phyloP scores from a whole-genome alignment of 30 jellyfish, hydroid and myxozoan species.

The Turritopsis rubra region DNA sequence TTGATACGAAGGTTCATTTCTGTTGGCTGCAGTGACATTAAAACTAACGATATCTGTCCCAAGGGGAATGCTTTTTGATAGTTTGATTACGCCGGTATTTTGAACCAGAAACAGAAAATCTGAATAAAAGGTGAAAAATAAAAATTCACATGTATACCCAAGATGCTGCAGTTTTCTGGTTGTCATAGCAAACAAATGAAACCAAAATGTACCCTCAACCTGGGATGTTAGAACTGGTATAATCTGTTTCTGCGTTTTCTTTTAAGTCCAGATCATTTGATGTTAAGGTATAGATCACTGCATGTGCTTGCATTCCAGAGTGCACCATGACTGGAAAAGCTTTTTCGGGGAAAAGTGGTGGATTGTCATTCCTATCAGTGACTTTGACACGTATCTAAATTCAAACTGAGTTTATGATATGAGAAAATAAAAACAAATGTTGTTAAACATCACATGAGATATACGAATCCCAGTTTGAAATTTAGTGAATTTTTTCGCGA shows the following conservation, averaged over 20 bases:
- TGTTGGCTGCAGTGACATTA: slow-evolving; percentile 26
- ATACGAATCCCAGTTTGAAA: no score
- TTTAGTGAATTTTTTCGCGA: no score
- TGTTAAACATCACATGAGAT: no score
- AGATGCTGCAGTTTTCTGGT: background rate
- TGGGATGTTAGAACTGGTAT: background rate
- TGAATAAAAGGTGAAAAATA: background rate
- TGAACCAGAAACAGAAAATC: slow-evolving; percentile 30
- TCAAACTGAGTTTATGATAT: no score
- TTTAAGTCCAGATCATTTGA: slow-evolving; percentile 36
- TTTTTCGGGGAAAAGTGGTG: background rate
- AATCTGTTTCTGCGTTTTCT: slow-evolving; percentile 33
- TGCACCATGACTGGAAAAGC: slow-evolving; percentile 39
- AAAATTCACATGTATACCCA: background rate
- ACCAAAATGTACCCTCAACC: background rate
- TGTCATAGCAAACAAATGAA: background rate
- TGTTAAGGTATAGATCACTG: slow-evolving; percentile 20
- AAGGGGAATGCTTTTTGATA: slow-evolving; percentile 17
- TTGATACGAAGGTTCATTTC: slow-evolving; percentile 14
- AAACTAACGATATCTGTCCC: slow-evolving; percentile 24
- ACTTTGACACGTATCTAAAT: slow-evolving; percentile 13
- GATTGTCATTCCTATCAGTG: background rate
- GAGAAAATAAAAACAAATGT: no score
- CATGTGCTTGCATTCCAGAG: slow-evolving; percentile 27
- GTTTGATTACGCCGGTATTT: slow-evolving; percentile 37